Base-by-base conservation (phyloP, 2,113 vertebrate species). In the Siphamia tubifer region DNA sequence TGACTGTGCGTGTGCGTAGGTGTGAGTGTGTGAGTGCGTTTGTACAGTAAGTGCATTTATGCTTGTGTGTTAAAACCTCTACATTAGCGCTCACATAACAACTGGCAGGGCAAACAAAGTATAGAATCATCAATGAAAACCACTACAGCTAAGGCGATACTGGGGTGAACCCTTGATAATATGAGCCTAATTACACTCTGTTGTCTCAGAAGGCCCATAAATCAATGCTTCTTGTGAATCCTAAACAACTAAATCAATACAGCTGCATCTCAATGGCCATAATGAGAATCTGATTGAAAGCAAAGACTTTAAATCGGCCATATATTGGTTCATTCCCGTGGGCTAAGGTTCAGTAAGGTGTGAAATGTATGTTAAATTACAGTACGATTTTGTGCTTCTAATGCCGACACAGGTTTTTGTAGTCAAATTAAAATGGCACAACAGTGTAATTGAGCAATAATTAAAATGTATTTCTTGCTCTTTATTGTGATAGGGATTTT, bases 221-320 rank as follows among this genome's bases (percentile, higher is more conserved):
- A 85, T 87, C 83, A 63, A 81, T 79, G 48, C 32, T 39, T 10
- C 47, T 30, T 60, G 64, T 78, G 79, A 81, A 79, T 72, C 73
- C 49, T 3, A 39, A 87, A 85, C 64, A 68, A 49, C 38, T 44
- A 31, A 73, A 82, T 83, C 74, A 67, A 89, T 89, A 73, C n/a
- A 13, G 27, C 27, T 61, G 85, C 15, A 15, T 83, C 81, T 80
- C 70, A 70, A 53, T 20, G 61, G 42, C 52, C 43, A 2, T 70
- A 77, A 78, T 70, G 73, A 80, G 72, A 56, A 35, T 61, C 56
- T 45, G 19, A 47, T 30, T 43, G 49, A 76, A 8, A 40, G 51
- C 17, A 17, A 8, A 9, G 60, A 44, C 55, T 81, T 65, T 63
- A 47, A 56, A 77, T 74, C 42, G 49, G 48, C 51, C 39, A 9